Evolutionary conservation across 2,113 vertebrate species (phyloP), one percentile per base, ranked within the genome.

Genomic region (Brachyistius frenatus): DNA sequence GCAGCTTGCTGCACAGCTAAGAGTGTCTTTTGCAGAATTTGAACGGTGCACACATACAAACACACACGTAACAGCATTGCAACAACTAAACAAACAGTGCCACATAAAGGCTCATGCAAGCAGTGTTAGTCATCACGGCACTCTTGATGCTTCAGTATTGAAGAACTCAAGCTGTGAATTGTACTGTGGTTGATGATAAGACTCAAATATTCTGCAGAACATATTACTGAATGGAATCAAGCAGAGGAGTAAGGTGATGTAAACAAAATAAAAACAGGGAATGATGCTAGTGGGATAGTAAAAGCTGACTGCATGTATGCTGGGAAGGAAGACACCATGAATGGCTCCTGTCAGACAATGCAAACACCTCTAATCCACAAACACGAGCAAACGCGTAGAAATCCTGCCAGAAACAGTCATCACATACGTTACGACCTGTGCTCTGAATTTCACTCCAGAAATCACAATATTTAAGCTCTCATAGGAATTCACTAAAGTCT

Each of bases 161-260:
- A 66, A 55, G 47, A 14, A 76, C 57, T 67, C 75, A 53, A 30
- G 66, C 74, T 74, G 84, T 70, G 68, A 32, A 68, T 73, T 81
- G 63, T 39, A 60, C 36, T 78, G 69, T 16, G 55, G 70, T 39
- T 66, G 82, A 87, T 76, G 68, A 85, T 23, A 84, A 73, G 50
- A 62, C 61, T 62, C 7, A 3, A 62, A 71, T 84, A 75, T 66
- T 82, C 56, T 31, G 23, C n/a, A 68, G 57, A 81, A 66, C 78
- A 79, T 76, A 81, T 70, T 63, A 78, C 63, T 66, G 74, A 66
- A 68, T 50, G 52, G 71, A 78, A 79, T 76, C 81, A 69, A 73
- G 70, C 73, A 46, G 74, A 63, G 71, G 39, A 58, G 57, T 8
- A 66, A 78, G 41, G 66, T 50, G 76, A 50, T 15, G 73, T 80